Evolutionary conservation across 2,113 vertebrate genomes (phyloP).

Genomic region (Atractosteus spatula): DNA sequence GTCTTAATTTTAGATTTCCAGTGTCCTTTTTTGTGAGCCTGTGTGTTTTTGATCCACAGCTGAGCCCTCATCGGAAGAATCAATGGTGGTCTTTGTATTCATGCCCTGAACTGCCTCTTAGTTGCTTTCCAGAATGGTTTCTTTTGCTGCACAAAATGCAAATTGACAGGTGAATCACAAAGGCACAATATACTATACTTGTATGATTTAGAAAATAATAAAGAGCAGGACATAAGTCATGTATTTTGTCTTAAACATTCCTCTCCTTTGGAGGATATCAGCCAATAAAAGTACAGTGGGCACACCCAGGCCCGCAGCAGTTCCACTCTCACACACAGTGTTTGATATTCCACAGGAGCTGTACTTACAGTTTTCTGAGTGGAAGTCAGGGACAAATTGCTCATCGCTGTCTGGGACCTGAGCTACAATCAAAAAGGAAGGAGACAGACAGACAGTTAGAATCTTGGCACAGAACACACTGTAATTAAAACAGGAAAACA

Average conservation of each 20-base stretch:
- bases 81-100: background rate
- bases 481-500: conserved; percentile 11
- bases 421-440: conserved; percentile 69
- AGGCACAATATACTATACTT: too few relatives aligned
- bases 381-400: conserved; percentile 96
- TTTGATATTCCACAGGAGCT: conserved; percentile 11
- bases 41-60: too few relatives aligned
- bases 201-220: conserved; percentile 18
- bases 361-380: conserved; percentile 94
- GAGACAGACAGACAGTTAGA: conserved; percentile 20
- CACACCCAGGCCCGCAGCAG: conserved; percentile 37
- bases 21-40: too few relatives aligned
- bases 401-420: conserved; percentile 98
- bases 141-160: too few relatives aligned
- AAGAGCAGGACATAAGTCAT: conserved; percentile 40
- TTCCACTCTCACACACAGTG: conserved; percentile 21
- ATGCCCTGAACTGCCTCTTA: background rate
- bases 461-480: background rate
- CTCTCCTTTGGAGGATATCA: conserved; percentile 28
- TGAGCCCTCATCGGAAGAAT: too few relatives aligned
- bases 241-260: conserved; percentile 30
- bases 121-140: background rate
- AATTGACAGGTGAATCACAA: too few relatives aligned
- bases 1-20: too few relatives aligned
- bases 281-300: conserved; percentile 35